Evolutionary conservation across 2,113 vertebrate species (phyloP).

Genomic region (Sorex fumeus): DNA sequence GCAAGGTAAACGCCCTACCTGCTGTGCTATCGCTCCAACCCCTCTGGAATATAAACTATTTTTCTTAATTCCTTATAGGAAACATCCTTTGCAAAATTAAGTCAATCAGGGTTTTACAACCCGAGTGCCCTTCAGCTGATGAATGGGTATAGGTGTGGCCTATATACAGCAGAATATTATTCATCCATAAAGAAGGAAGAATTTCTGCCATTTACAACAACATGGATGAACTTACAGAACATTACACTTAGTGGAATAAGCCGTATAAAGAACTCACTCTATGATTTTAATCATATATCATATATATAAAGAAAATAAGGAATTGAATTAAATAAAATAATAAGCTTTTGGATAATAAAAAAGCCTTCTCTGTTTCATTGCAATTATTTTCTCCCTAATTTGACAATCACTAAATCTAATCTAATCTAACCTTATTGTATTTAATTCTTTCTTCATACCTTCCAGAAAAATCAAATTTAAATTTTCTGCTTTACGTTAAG

Average conservation of each 20-base stretch:
- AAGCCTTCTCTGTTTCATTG: not conserved
- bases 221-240: no score
- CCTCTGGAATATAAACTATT: not conserved
- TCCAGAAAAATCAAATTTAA: not conserved
- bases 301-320: no score
- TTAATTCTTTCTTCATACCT: not conserved
- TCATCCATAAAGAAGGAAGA: no score
- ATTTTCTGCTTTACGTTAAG: not conserved
- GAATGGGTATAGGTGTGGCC: not conserved
- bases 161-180: no score
- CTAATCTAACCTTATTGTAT: not conserved
- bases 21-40: no score
- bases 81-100: not conserved
- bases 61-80: not conserved
- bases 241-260: no score
- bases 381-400: not conserved
- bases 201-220: no score
- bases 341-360: not conserved
- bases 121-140: no score
- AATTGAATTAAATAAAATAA: no score
- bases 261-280: no score
- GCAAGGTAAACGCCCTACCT: no score
- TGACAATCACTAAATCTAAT: constrained; percentile 9
- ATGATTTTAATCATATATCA: no score
- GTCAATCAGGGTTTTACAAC: not conserved